Evolutionary conservation across 1,140 invertebrate species (phyloP), one percentile per base, ranked within the genome.

Genomic region (Calephelis nemesis): DNA sequence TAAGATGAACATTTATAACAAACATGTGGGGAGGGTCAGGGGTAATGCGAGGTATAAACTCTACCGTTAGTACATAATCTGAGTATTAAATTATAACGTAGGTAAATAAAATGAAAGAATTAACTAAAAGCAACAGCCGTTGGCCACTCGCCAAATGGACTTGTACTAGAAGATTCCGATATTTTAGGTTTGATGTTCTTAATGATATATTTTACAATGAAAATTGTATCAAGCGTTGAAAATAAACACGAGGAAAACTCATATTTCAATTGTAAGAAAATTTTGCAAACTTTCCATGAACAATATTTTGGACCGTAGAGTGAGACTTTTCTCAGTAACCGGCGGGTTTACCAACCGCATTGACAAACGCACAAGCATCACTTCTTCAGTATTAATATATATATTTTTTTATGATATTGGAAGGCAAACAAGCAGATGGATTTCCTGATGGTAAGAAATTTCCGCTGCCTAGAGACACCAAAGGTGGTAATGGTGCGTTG

Each of bases 81-180:
- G 19, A 15, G 50, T 30, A 54, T 54, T 9, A 4, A 13, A 9
- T 54, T 54, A 54, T 30, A 30, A 54, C 50, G 15, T 10, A 15
- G 15, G 15, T 19, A 45, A 54, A 54, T 54, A 54, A 54, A 54
- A 54, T 54, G 15, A 54, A 54, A 54, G 50, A 54, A 54, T 54
- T 47, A 54, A 69, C 49, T 11, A 63, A 63, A 65, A 68, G 7
- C 5, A 69, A 65, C 62, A 62, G 58, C 48, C 11, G 60, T 12
- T 69, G 68, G 63, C 63, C 47, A 49, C 11, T 60, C 42, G 52
- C 68, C 68, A 69, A 69, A 65, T 65, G 62, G 62, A 54, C 62
- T 69, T 13, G 13, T 47, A 68, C 62, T 48, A 63, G 63, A 58
- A 58, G 52, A 58, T 58, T 58, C 52, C 19, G 52, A 58, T 58